phyloP scores from a whole-genome alignment of 1,140 invertebrate genomes.

The Paraescarpia echinospica region DNA sequence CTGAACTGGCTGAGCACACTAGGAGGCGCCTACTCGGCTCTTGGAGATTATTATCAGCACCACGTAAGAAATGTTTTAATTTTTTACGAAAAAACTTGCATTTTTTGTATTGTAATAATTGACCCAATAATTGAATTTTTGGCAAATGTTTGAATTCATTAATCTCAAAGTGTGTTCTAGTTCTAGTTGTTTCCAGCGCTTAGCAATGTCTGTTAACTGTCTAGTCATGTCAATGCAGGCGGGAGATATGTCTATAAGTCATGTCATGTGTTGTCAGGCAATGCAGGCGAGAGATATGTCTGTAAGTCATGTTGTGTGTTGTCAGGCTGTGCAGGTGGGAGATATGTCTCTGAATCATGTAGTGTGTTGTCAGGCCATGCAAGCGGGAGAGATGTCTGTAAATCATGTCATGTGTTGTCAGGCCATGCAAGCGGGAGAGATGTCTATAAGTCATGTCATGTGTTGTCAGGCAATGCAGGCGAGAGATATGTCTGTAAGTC shows the following conservation, averaged over 20 bases:
- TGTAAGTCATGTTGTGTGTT: slow-evolving; percentile 75
- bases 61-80: slow-evolving; percentile 68
- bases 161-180: too few species aligned
- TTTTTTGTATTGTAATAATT: neutral
- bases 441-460: too few species aligned
- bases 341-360: slow-evolving; percentile 75
- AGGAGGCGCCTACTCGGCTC: slow-evolving; percentile 89
- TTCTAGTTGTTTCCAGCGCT: too few species aligned
- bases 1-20: slow-evolving; percentile 95
- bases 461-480: too few species aligned
- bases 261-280: slow-evolving; percentile 65
- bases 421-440: slow-evolving; percentile 40
- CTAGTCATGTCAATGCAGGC: too few species aligned
- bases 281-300: slow-evolving; percentile 85
- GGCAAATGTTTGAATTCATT: too few species aligned
- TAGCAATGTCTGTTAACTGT: neutral
- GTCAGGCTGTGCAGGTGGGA: slow-evolving; percentile 74
- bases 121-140: too few species aligned
- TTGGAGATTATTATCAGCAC: slow-evolving; percentile 79
- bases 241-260: too few species aligned
- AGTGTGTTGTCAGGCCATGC: slow-evolving; percentile 68
- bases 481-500: too few species aligned
- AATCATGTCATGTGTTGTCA: slow-evolving; percentile 49
- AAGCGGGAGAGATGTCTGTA: neutral
- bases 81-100: neutral